Base-by-base conservation (phyloP, 2,113 vertebrate genomes). In the Columbina picui region DNA sequence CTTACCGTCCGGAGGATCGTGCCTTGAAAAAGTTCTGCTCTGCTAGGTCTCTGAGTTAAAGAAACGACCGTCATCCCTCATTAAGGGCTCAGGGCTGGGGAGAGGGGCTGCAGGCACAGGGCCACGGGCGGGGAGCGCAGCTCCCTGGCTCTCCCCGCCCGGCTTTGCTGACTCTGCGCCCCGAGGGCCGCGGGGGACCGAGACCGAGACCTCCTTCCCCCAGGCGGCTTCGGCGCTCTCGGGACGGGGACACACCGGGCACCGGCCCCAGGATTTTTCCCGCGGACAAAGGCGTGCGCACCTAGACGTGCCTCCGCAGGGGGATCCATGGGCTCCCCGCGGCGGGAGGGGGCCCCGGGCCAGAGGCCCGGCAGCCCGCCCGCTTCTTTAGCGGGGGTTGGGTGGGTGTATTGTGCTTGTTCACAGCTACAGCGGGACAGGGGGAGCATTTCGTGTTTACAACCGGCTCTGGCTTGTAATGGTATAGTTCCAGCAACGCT, bases 401-500 rank as follows among this genome's bases (percentile, higher is more conserved):
- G 11, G 47, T 23, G 47, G 30, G 38, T n/a, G 68, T 60, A 10
- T 30, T 65, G 59, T 91, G 92, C 59, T 96, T 94, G 90, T 76
- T 94, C 90, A 88, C 94, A 65, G 78, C 92, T 92, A 83, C 67
- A 53, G 32, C 1, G 64, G 55, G 86, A 39, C 85, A 80, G 65
- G 22, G 83, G 90, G 63, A 94, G 64, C 83, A 10, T 79, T 93
- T 86, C 75, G 55, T 90, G 95, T 93, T 92, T 90, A 92, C 95
- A 90, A 36, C 75, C 19, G 71, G 71, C 88, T 73, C 71, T 26
- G 50, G 41, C 85, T 90, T 45, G 92, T 76, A 73, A 69, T 65
- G 90, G 95, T 77, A 86, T 26, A 81, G 94, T 52, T 92, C 90
- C 81, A 93, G 93, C 95, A 74, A 93, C 56, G 94, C 83, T 96